Evolutionary conservation across 1,140 invertebrate species (phyloP).

Genomic region (Megalopta genalis): DNA sequence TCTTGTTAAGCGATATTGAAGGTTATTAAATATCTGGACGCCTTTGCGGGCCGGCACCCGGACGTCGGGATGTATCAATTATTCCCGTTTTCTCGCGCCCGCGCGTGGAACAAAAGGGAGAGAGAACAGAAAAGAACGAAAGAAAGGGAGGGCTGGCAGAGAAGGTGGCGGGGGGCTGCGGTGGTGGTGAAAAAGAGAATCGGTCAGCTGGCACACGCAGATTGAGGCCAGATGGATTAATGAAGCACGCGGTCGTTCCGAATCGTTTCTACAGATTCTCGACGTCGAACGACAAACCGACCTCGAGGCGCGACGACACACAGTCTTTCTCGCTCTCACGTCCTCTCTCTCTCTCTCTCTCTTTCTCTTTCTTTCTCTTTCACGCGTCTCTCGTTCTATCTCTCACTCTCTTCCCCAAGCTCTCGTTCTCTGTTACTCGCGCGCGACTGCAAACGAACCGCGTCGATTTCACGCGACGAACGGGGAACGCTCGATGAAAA

Average conservation of each 20-base stretch:
- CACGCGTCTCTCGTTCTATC: background rate
- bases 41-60: background rate
- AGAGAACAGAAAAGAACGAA: constrained; percentile 28
- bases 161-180: no score
- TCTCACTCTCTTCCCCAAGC: no score
- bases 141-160: no score
- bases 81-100: constrained; percentile 16
- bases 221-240: constrained; percentile 62
- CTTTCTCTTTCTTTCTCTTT: background rate
- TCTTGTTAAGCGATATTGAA: constrained; percentile 75
- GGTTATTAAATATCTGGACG: constrained; percentile 74
- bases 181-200: constrained; percentile 31
- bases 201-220: constrained; percentile 40
- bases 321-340: background rate
- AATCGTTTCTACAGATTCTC: constrained; percentile 53
- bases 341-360: background rate
- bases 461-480: background rate
- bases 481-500: constrained; percentile 23
- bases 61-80: constrained; percentile 61
- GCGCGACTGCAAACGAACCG: background rate
- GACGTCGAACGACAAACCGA: constrained; percentile 27
- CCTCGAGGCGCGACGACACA: background rate
- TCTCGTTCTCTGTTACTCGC: background rate
- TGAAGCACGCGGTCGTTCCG: constrained; percentile 42
- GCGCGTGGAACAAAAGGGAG: background rate